Conservation (phyloP, 1,140 invertebrate genomes). For the Tetranychus cinnabarinus region DNA sequence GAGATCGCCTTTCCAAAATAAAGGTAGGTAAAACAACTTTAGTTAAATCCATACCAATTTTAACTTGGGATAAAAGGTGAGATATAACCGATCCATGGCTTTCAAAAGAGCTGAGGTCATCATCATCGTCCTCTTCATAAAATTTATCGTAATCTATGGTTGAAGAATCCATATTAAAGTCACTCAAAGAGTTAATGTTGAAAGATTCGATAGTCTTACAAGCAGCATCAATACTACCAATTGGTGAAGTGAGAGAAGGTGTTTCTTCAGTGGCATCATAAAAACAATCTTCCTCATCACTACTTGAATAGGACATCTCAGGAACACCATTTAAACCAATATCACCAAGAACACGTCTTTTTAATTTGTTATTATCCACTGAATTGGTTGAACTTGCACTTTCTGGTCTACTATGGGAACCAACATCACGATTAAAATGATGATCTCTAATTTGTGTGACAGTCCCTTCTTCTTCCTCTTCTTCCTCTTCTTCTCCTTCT, state of each 20-base stretch:
- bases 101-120: constrained; percentile 60
- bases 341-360: not conserved
- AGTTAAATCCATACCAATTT: constrained; percentile 95
- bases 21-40: constrained; percentile 93
- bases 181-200: not conserved
- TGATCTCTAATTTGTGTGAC: not conserved
- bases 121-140: constrained; percentile 66
- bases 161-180: not conserved
- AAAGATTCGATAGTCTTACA: not conserved
- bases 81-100: constrained; percentile 80
- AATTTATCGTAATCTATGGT: constrained; percentile 27
- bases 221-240: not conserved
- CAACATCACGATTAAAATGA: not conserved
- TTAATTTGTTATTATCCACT: not conserved
- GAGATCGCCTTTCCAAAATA: constrained; percentile 74
- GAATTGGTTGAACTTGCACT: not conserved
- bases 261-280: constrained; percentile 43
- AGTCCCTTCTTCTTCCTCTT: not conserved
- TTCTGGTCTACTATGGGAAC: not conserved
- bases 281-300: constrained; percentile 77
- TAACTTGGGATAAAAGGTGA: constrained; percentile 56
- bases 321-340: constrained; percentile 33
- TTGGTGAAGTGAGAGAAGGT: not conserved
- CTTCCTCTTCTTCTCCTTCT: not conserved
- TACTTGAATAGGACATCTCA: constrained; percentile 79